Evolutionary conservation across 1,140 invertebrate species (phyloP).

Genomic region (Trichomalopsis sarcophagae): DNA sequence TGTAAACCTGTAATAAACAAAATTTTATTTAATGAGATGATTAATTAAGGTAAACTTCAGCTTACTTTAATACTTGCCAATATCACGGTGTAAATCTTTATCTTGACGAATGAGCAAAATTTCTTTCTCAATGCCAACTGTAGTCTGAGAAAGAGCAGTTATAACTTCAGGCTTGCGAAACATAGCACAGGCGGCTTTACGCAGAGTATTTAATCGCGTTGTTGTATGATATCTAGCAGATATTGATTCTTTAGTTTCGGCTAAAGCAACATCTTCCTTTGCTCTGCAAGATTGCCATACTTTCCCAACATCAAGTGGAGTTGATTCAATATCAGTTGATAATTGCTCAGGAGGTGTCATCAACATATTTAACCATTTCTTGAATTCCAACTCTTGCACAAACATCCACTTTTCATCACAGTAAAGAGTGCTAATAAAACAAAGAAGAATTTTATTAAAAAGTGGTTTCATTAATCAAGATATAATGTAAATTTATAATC

Average conservation of each 20-base stretch:
- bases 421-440: constrained; percentile 77
- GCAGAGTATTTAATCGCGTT: constrained; percentile 79
- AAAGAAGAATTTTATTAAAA: background rate
- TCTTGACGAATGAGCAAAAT: constrained; percentile 81
- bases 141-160: constrained; percentile 78
- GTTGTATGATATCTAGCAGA: constrained; percentile 81
- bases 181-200: constrained; percentile 79
- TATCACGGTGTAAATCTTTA: constrained; percentile 83
- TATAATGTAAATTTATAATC: constrained; percentile 19
- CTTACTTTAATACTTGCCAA: constrained; percentile 72
- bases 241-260: constrained; percentile 82
- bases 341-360: constrained; percentile 83
- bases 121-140: constrained; percentile 79
- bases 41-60: background rate
- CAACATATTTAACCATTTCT: constrained; percentile 91
- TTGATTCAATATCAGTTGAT: constrained; percentile 79
- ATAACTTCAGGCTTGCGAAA: constrained; percentile 77
- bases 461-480: background rate
- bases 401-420: constrained; percentile 88
- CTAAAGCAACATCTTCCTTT: constrained; percentile 77
- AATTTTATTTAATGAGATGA: constrained; percentile 10
- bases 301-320: constrained; percentile 82
- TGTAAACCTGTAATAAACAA: constrained; percentile 78
- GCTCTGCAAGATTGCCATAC: constrained; percentile 82
- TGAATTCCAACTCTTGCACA: constrained; percentile 87